phyloP scores from a whole-genome alignment of 2,797 vertebrate genomes.

The Serranus cabrilla region DNA sequence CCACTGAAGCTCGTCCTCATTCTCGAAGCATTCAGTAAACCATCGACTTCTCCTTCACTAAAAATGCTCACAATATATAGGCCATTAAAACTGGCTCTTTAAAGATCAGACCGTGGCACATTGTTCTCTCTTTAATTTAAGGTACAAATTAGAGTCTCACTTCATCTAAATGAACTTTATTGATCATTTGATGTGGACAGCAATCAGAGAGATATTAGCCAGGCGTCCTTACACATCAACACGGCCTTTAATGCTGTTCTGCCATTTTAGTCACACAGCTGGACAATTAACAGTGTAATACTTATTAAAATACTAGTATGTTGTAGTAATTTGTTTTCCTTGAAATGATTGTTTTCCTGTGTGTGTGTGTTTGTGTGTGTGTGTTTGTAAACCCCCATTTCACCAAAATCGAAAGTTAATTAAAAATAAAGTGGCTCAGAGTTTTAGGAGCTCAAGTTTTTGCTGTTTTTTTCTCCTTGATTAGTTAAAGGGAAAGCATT shows the following conservation, averaged over 20 bases:
- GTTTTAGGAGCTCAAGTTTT: conserved; percentile 21
- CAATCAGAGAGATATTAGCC: conserved; percentile 40
- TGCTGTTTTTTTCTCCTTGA: conserved; percentile 22
- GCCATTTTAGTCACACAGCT: conserved; percentile 25
- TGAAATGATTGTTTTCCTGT: not conserved
- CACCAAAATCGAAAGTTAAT: conserved; percentile 58
- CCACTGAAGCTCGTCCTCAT: conserved; percentile 28
- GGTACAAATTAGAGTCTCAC: conserved; percentile 27
- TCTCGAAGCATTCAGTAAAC: conserved; percentile 23
- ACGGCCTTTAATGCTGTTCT: conserved; percentile 24
- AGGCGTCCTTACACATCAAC: conserved; percentile 7
- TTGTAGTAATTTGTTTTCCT: conserved; percentile 21
- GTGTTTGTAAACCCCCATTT: conserved; percentile 20
- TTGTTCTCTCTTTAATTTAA: conserved; percentile 33
- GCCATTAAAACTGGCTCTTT: conserved; percentile 22
- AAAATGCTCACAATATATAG: conserved; percentile 8
- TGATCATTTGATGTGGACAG: conserved; percentile 49
- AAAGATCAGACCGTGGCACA: conserved; percentile 20
- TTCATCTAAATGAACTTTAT: conserved; percentile 63
- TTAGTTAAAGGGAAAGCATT: conserved; percentile 39
- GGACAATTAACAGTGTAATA: conserved; percentile 13
- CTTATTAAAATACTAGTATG: not conserved
- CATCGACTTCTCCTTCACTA: conserved; percentile 22
- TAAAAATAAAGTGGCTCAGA: conserved; percentile 51
- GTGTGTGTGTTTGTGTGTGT: not conserved